Evolutionary conservation across 2,113 vertebrate genomes (phyloP).

Genomic region (Geothlypis trichas): DNA sequence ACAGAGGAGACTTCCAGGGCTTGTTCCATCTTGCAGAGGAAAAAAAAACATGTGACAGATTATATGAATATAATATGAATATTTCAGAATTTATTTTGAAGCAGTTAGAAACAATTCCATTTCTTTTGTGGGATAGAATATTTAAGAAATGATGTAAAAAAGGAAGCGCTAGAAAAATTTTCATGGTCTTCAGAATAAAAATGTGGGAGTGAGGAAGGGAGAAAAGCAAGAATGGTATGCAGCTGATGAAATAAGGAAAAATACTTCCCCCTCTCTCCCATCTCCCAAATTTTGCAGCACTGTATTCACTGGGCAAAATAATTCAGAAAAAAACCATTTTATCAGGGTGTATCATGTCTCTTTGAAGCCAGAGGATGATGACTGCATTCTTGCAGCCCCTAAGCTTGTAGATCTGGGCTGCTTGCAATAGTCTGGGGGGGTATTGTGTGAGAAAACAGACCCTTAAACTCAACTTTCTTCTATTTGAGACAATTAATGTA

Average conservation of each 20-base stretch:
- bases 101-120: not conserved
- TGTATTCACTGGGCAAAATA: not conserved
- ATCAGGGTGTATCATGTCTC: not conserved
- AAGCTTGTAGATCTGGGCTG: not conserved
- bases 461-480: not conserved
- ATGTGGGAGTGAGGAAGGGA: not conserved
- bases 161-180: not conserved
- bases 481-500: not conserved
- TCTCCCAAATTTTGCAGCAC: not conserved
- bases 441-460: not conserved
- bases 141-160: not conserved
- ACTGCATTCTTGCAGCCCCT: not conserved
- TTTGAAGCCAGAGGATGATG: not conserved
- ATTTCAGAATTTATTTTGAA: not conserved
- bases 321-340: not conserved
- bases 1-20: not conserved
- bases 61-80: not conserved
- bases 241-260: not conserved
- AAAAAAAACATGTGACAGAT: not conserved
- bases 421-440: not conserved
- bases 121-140: not conserved
- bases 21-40: not conserved
- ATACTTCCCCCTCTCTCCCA: not conserved
- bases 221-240: not conserved
- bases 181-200: not conserved